Conservation (phyloP, 2,797 vertebrate genomes). For the Microctenopoma stevenorrisi region DNA sequence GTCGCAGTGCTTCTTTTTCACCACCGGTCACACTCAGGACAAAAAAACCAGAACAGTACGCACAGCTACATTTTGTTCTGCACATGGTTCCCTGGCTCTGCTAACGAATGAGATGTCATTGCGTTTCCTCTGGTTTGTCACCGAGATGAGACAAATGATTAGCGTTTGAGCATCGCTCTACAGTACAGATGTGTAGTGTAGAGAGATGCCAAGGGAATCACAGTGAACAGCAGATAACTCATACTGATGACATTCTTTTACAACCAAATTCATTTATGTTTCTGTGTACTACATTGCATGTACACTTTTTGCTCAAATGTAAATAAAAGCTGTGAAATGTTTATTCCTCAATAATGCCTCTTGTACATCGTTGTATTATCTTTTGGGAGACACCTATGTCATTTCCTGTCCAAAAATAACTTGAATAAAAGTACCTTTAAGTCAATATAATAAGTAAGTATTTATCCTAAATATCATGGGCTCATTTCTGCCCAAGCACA, state of each 20-base stretch:
- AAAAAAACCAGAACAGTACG: background rate
- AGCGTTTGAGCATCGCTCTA: background rate
- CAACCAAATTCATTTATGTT: background rate
- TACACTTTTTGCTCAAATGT: no score
- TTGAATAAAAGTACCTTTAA: no score
- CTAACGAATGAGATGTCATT: slow-evolving; percentile 5
- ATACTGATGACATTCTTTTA: background rate
- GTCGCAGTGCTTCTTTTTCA: background rate
- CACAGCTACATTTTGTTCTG: slow-evolving; percentile 6
- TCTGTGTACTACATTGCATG: background rate
- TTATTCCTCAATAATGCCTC: no score
- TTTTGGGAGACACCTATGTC: no score
- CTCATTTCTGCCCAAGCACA: background rate
- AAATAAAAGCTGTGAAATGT: no score
- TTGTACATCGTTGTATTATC: no score
- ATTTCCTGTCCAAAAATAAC: no score
- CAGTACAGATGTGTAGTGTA: background rate
- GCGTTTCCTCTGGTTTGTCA: slow-evolving; percentile 10
- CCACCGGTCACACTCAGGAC: background rate
- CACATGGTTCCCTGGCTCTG: background rate
- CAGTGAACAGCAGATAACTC: background rate
- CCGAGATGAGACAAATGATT: background rate
- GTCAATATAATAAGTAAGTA: no score
- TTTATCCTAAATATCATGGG: background rate
- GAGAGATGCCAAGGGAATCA: background rate